These are phyloP conservation scores for Sebastes cheni DNA, from an alignment of 2,797 vertebrate genomes.

Conservation along the genomic window DNA sequence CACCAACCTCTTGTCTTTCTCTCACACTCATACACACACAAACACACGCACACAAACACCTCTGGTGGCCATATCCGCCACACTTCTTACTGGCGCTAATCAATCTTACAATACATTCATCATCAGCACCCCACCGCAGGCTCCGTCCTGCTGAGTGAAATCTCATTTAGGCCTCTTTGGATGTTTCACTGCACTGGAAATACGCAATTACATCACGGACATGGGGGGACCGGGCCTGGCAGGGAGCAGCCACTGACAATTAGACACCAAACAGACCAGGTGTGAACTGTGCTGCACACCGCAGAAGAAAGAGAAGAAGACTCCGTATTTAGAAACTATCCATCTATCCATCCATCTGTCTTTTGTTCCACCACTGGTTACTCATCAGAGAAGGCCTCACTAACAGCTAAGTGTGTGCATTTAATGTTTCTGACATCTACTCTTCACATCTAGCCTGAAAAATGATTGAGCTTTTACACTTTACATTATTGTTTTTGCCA, in stretches of 20 bases:
- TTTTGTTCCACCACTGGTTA: background rate
- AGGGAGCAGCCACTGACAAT: slow-evolving; percentile 71
- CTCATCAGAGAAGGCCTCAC: background rate
- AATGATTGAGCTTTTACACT: background rate
- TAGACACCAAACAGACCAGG: slow-evolving; percentile 74
- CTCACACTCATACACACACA: slow-evolving; percentile 20
- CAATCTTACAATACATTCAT: slow-evolving; percentile 87
- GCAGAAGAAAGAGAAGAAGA: background rate
- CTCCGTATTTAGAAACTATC: background rate
- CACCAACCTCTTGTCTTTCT: slow-evolving; percentile 30
- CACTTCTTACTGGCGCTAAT: slow-evolving; percentile 89
- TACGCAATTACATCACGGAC: slow-evolving; percentile 77
- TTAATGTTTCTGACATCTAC: too few species aligned
- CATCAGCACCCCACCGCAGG: slow-evolving; percentile 70
- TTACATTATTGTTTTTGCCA: background rate
- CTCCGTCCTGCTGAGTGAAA: slow-evolving; percentile 76
- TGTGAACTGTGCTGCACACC: slow-evolving; percentile 58
- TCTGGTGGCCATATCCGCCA: slow-evolving; percentile 75
- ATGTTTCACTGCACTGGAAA: slow-evolving; percentile 71
- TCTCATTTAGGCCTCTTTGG: slow-evolving; percentile 79
- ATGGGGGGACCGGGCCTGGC: slow-evolving; percentile 63
- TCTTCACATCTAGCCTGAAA: fast-evolving
- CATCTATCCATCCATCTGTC: background rate
- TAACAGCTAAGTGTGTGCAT: too few species aligned
- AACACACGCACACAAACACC: slow-evolving; percentile 44